A percentile compares a stretch with the other conserved stretches of the same genome.
phyloP scores from a whole-genome alignment of 2,888 invertebrate species.

The Strigamia maritima region DNA sequence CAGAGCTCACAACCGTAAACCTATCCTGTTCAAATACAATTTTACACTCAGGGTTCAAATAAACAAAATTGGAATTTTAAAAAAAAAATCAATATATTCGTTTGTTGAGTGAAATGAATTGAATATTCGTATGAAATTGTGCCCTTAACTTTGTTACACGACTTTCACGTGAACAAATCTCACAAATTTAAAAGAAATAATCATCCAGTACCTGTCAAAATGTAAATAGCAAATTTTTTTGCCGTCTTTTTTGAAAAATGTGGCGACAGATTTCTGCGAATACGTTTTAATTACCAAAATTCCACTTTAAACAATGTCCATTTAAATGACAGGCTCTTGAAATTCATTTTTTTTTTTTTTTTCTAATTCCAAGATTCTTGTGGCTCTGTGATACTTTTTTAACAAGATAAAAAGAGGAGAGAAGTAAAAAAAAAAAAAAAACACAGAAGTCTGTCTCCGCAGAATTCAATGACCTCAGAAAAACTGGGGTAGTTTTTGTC shows the following conservation, averaged over 20 bases:
- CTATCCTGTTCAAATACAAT: neutral
- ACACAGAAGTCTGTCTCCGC: constrained; percentile 20
- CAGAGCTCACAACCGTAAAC: neutral
- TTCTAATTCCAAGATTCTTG: constrained; percentile 8
- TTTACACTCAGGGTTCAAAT: constrained; percentile 11
- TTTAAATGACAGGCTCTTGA: constrained; percentile 22
- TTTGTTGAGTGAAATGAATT: neutral
- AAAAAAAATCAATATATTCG: neutral
- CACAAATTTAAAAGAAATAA: constrained; percentile 23
- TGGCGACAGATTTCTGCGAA: constrained; percentile 26
- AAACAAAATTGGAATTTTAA: constrained; percentile 1
- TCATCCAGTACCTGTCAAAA: constrained; percentile 23
- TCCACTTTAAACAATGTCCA: neutral
- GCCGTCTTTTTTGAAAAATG: neutral
- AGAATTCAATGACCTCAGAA: constrained; percentile 11
- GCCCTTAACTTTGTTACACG: constrained; percentile 1
- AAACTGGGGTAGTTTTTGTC: constrained; percentile 17
- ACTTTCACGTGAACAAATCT: constrained; percentile 21
- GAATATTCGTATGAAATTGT: neutral
- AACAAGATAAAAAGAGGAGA: no score
- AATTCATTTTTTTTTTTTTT: neutral
- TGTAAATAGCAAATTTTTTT: constrained; percentile 34
- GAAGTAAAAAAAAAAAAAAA: neutral
- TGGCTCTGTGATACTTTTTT: constrained; percentile 31
- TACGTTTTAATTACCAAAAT: neutral